phyloP scores from a whole-genome alignment of 1,140 invertebrate species.

The Pseudachorutes palmiensis region DNA sequence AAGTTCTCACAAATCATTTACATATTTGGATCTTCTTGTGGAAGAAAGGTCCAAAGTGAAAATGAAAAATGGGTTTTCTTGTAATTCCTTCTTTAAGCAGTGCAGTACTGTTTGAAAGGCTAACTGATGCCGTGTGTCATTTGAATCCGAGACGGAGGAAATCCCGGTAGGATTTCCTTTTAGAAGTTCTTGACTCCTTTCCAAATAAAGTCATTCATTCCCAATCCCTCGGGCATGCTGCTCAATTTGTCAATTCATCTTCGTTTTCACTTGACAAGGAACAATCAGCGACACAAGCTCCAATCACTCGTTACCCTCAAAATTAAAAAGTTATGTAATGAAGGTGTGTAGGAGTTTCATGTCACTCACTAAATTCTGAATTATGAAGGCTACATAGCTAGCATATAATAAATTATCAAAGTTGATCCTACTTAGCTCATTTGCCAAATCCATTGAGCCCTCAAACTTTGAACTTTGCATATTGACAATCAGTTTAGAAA shows the following conservation, averaged over 20 bases:
- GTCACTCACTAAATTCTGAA: neutral
- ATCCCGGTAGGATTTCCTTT: neutral
- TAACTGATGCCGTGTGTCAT: neutral
- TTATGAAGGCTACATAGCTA: neutral
- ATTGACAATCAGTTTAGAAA: neutral
- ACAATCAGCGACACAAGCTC: neutral
- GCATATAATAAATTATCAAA: neutral
- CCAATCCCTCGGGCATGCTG: constrained; percentile 10
- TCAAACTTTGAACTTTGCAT: neutral
- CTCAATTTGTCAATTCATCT: constrained; percentile 14
- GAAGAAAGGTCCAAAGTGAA: neutral
- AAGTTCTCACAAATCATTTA: neutral
- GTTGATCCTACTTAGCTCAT: neutral
- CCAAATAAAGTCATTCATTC: constrained; percentile 7
- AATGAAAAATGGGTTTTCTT: constrained; percentile 4
- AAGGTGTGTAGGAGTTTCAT: neutral
- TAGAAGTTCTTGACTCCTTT: neutral
- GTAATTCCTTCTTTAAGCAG: neutral
- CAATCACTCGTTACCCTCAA: neutral
- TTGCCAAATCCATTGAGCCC: neutral
- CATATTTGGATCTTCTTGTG: neutral
- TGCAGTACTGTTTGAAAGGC: too few relatives aligned
- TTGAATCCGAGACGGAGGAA: neutral
- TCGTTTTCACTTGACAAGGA: neutral
- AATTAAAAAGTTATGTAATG: neutral